A percentile compares a stretch with the other conserved stretches of the same genome.
phyloP scores from a whole-genome alignment of 2,888 invertebrate species.

The Andrena camellia region DNA sequence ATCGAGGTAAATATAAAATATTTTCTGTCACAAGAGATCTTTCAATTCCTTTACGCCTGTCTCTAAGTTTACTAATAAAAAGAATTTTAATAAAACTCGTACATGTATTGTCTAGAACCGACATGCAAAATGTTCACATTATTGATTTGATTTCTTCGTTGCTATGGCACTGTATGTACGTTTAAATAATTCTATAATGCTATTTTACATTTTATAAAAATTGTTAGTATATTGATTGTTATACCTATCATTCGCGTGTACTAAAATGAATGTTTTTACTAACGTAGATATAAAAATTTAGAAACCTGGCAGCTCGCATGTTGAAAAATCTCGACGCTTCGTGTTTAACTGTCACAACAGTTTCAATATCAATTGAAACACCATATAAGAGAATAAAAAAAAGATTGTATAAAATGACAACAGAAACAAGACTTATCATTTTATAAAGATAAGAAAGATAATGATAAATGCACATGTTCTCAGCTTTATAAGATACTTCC shows the following conservation, averaged over 20 bases:
- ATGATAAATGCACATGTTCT: constrained; percentile 29
- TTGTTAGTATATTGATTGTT: constrained; percentile 60
- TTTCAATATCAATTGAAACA: constrained; percentile 23
- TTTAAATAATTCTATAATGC: constrained; percentile 70
- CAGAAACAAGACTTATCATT: constrained; percentile 6
- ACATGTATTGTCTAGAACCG: constrained; percentile 72
- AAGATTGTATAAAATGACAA: constrained; percentile 20
- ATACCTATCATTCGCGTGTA: constrained; percentile 58
- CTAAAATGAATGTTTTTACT: constrained; percentile 64
- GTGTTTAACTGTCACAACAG: constrained; percentile 30
- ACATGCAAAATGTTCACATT: constrained; percentile 63
- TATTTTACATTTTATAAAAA: constrained; percentile 68
- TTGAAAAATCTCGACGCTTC: constrained; percentile 37
- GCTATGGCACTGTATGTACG: constrained; percentile 77
- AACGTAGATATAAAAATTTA: constrained; percentile 65
- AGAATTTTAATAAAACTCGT: constrained; percentile 55
- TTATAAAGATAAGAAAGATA: constrained; percentile 40
- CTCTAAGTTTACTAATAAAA: constrained; percentile 26
- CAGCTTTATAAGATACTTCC: constrained; percentile 16
- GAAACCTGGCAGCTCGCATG: constrained; percentile 68
- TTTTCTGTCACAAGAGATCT: constrained; percentile 37
- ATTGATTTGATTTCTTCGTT: constrained; percentile 73
- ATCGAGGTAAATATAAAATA: constrained; percentile 53
- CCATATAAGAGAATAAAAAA: not conserved
- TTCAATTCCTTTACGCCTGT: constrained; percentile 50